Evolutionary conservation across 64 coral and sea anemone genomes (phyloP), one percentile per base, ranked within the genome.

Genomic region (Porites lutea): DNA sequence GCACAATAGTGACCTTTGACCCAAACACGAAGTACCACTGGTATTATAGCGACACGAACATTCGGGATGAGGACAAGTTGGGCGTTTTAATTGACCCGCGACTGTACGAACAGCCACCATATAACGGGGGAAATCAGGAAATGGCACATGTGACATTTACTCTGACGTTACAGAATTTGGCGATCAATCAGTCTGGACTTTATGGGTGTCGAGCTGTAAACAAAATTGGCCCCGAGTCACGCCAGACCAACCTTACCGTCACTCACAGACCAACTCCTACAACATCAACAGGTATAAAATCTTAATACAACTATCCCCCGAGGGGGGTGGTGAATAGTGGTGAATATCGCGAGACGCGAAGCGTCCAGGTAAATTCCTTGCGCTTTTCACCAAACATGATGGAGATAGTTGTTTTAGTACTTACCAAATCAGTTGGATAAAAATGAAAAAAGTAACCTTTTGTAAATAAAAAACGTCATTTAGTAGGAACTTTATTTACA

Each of bases 161-260:
- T 13, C 74, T 87, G 20, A 18, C 9, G 6, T 61, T 93, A 5
- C 27, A 61, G 65, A 68, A 87, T 49, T 21, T 79, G 59, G 78
- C 82, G 1, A 61, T 78, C 4, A 15, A n/a, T 15, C 59, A 93
- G 15, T 62, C 59, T 14, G 91, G 91, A 37, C n/a, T 3, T 5
- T 93, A 93, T 78, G 65, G 10, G 4, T 93, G 91, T 79, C 13
- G 79, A 18, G 83, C 61, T 77, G 13, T 37, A 48, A 93, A 76
- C 59, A 19, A 8, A 3, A 65, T 87, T 20, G 70, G 82, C 0
- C n/a, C 10, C 3, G 52, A 9, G 2, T 14, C 5, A 4, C 52
- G 65, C 16, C 15, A 19, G 59, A 58, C 82, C 16, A 66, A 77
- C 59, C 12, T 91, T 10, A 80, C 53, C 51, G 89, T 91, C 20